Percentiles rank a stretch among this genome's conserved stretches.
These are phyloP conservation scores for Astropecten irregularis DNA, from an alignment of 53 echinoderm and acorn worm species.

Conservation along the genomic window DNA sequence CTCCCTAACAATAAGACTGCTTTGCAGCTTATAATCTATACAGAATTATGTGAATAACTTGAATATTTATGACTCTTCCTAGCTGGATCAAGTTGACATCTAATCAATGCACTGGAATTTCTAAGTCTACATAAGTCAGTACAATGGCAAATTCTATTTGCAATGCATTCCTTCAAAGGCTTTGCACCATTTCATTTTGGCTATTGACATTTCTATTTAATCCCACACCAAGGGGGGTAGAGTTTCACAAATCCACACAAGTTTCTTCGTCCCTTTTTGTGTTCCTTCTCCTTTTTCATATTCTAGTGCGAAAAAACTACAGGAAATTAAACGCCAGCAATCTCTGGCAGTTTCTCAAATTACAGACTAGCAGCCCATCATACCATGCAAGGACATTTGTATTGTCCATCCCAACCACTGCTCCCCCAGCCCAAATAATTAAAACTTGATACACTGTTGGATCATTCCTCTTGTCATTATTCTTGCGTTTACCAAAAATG, in stretches of 20 bases:
- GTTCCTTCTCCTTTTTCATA: constrained; percentile 5
- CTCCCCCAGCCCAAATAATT: constrained; percentile 1
- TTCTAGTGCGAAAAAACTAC: constrained; percentile 47
- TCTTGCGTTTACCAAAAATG: constrained; percentile 32
- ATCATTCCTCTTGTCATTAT: neutral
- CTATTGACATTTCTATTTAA: constrained; percentile 55
- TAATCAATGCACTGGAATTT: neutral
- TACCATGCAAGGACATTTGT: constrained; percentile 2
- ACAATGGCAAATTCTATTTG: neutral
- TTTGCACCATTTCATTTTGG: constrained; percentile 52
- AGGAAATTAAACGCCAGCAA: constrained; percentile 46
- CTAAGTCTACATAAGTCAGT: constrained; percentile 17
- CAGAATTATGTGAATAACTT: neutral
- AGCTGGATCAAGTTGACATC: neutral
- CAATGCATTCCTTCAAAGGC: neutral
- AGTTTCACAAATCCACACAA: constrained; percentile 17
- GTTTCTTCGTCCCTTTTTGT: constrained; percentile 4
- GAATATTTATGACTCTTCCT: neutral
- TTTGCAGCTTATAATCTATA: constrained; percentile 19
- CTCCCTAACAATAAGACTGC: constrained; percentile 16
- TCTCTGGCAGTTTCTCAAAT: constrained; percentile 19
- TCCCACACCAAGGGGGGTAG: constrained; percentile 7
- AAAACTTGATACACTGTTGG: constrained; percentile 42
- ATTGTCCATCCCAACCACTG: constrained; percentile 7
- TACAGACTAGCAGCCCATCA: neutral